A percentile compares a stretch with the other conserved stretches of the same genome.
These are phyloP conservation scores for Pseudotriccus pelzelni DNA, from an alignment of 2,797 vertebrate genomes.

Conservation along the genomic window DNA sequence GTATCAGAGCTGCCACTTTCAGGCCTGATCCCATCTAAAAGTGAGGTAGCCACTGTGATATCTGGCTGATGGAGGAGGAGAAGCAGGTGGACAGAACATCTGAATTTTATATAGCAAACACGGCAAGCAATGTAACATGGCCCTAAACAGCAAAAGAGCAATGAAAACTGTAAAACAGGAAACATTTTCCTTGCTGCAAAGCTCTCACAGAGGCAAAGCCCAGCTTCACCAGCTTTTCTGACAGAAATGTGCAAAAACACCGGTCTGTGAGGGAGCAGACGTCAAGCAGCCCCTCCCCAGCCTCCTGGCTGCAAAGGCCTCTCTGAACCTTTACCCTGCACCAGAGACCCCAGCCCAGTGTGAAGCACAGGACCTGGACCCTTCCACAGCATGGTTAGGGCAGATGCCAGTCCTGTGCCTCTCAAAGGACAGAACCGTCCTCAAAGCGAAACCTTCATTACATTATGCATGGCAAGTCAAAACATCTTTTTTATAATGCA, in stretches of 20 bases:
- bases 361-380: neutral
- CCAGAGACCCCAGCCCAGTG: neutral
- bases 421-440: neutral
- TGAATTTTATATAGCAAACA: neutral
- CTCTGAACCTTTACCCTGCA: neutral
- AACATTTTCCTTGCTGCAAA: neutral
- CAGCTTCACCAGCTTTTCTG: neutral
- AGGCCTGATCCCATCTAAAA: neutral
- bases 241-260: neutral
- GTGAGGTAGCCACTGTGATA: neutral
- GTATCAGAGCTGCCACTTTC: neutral
- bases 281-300: neutral
- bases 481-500: neutral
- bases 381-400: accelerated
- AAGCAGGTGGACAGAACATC: neutral
- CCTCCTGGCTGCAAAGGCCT: neutral
- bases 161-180: neutral
- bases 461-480: neutral
- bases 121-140: neutral
- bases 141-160: neutral
- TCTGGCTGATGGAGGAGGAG: neutral
- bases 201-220: neutral
- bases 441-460: neutral
- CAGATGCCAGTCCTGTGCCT: neutral
- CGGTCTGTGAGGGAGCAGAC: neutral